phyloP scores from a whole-genome alignment of 2,797 vertebrate species.

The Trichosurus vulpecula region DNA sequence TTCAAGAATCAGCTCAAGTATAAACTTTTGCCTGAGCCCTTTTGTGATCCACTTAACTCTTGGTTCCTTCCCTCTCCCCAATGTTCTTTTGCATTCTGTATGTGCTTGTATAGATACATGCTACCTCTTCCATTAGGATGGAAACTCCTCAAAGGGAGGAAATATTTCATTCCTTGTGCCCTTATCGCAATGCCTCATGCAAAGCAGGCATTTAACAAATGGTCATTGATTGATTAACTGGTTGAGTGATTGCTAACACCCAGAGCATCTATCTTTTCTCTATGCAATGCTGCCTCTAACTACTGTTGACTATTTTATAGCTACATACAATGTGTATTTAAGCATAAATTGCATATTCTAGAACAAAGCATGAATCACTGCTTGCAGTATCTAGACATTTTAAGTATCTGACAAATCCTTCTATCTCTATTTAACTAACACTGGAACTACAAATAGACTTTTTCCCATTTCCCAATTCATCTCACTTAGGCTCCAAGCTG shows the following conservation, averaged over 20 bases:
- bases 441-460: neutral
- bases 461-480: neutral
- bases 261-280: neutral
- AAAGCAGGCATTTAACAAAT: neutral
- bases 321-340: neutral
- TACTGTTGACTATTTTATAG: neutral
- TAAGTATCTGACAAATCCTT: neutral
- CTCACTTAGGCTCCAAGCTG: neutral
- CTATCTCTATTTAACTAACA: neutral
- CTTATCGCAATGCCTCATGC: neutral
- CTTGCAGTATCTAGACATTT: neutral
- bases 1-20: neutral
- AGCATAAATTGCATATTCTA: neutral
- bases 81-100: neutral
- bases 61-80: neutral
- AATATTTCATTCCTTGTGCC: neutral
- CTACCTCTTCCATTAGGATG: neutral
- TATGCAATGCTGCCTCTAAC: neutral
- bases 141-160: neutral
- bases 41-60: neutral
- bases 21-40: neutral
- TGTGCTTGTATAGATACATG: neutral
- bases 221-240: neutral
- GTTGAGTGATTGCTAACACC: neutral
- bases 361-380: neutral